Evolutionary conservation across 2,797 vertebrate genomes (phyloP).

Genomic region (Orientallactaga sibirica): DNA sequence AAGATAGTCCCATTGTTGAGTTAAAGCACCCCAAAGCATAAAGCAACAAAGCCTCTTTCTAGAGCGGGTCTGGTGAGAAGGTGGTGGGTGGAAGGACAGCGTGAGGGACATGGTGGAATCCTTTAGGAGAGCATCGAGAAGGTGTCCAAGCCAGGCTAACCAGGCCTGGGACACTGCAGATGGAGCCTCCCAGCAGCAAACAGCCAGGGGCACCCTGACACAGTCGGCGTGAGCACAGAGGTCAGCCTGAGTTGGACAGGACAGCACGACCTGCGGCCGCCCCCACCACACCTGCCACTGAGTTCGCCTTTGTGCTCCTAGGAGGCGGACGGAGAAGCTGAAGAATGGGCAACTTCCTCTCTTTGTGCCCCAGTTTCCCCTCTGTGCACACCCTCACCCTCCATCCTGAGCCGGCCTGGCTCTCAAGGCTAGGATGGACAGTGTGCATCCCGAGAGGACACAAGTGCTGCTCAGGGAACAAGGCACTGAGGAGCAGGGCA

Average conservation of each 20-base stretch:
- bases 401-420: not conserved
- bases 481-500: not conserved
- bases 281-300: not conserved
- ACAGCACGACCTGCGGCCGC: not conserved
- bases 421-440: not conserved
- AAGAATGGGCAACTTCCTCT: conserved; percentile 56
- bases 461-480: not conserved
- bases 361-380: conserved; percentile 36
- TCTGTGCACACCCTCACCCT: conserved; percentile 22
- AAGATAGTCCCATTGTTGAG: not conserved
- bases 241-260: conserved; percentile 18
- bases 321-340: not conserved
- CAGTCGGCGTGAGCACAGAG: not conserved
- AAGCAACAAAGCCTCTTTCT: not conserved
- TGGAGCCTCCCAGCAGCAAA: not conserved
- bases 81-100: not conserved
- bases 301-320: conserved; percentile 42
- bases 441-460: not conserved
- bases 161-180: not conserved
- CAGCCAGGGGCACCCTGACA: not conserved
- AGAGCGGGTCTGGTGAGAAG: not conserved
- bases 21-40: not conserved
- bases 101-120: not conserved
- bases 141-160: too few species aligned
- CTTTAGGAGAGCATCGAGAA: not conserved